phyloP scores from a whole-genome alignment of 2,797 vertebrate genomes.

The Heteromormyrus szaboi region DNA sequence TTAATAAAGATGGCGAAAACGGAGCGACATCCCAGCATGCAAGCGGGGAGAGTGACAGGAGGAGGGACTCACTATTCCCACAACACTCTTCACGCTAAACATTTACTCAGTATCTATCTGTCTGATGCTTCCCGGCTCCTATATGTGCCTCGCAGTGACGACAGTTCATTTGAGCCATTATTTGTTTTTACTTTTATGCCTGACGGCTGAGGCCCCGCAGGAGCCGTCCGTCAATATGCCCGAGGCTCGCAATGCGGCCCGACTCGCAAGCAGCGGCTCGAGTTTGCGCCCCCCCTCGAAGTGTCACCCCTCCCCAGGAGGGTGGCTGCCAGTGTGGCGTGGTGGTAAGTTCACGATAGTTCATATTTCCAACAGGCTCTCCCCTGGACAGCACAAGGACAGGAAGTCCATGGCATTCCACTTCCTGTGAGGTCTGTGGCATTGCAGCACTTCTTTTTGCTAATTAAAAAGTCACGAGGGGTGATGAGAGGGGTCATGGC shows the following conservation, averaged over 20 bases:
- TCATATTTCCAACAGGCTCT: neutral
- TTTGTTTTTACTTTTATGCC: constrained; percentile 20
- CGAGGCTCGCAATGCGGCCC: neutral
- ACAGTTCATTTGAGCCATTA: constrained; percentile 15
- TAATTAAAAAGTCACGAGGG: neutral
- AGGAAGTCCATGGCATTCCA: neutral
- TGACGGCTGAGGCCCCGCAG: neutral
- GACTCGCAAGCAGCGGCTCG: neutral
- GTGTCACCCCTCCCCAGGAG: neutral
- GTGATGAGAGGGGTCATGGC: neutral
- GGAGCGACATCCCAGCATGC: constrained; percentile 38
- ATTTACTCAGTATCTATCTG: constrained; percentile 5
- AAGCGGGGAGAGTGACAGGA: constrained; percentile 35
- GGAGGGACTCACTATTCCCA: constrained; percentile 1
- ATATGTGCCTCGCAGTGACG: constrained; percentile 7
- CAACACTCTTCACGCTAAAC: neutral
- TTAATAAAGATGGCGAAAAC: constrained; percentile 54
- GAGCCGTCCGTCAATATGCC: neutral
- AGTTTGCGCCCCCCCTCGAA: neutral
- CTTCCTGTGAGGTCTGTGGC: neutral
- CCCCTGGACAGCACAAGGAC: neutral
- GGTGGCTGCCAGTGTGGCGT: neutral
- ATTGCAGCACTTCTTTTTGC: neutral
- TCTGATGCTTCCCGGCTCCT: neutral
- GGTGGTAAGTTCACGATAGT: neutral